Evolutionary conservation across 1,140 invertebrate genomes (phyloP), one percentile per base, ranked within the genome.

Genomic region (Drosophila pallidifrons): DNA sequence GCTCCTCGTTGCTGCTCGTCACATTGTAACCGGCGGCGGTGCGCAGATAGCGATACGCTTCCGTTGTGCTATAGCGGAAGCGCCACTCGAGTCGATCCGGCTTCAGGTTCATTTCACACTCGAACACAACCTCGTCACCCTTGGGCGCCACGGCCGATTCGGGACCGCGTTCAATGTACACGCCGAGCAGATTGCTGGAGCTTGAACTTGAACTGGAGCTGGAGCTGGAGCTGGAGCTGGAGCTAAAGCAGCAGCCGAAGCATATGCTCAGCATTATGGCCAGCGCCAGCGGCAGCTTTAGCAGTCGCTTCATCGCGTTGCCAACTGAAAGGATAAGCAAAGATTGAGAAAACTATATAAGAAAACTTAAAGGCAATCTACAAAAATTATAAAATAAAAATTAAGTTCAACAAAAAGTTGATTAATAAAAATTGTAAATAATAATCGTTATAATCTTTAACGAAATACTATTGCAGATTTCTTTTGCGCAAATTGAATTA

Each of bases 11-110:
- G 20, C 77, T 79, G 43, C 78, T 82, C 13, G 81, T 88, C 61
- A 92, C 92, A 25, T 93, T 92, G 58, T 91, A 85, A 6, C 82
- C 85, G 11, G 43, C 81, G 2, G 60, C 41, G 3, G 86, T 65
- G 0, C 55, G 57, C 8, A 89, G 79, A n/a, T 83, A 72, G 11
- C 74, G 70, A 25, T 82, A 85, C 13, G 70, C 55, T 10, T 63
- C 46, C 1, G 25, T 49, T 30, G 43, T 38, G 49, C 59, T 77
- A 13, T 67, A 59, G 28, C 81, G 72, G 92, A 96, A 96, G 43
- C 95, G 94, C 96, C 96, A 98, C 45, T 95, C 93, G 65, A 97
- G 94, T 70, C 94, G 94, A 76, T 97, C 96, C 0, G 96, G 95
- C 7, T 94, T 94, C 1, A 97, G 94, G 77, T 96, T 96, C 35